These are phyloP conservation scores for Tetragnatha versicolor DNA, from an alignment of 1,140 invertebrate species.

Conservation along the genomic window DNA sequence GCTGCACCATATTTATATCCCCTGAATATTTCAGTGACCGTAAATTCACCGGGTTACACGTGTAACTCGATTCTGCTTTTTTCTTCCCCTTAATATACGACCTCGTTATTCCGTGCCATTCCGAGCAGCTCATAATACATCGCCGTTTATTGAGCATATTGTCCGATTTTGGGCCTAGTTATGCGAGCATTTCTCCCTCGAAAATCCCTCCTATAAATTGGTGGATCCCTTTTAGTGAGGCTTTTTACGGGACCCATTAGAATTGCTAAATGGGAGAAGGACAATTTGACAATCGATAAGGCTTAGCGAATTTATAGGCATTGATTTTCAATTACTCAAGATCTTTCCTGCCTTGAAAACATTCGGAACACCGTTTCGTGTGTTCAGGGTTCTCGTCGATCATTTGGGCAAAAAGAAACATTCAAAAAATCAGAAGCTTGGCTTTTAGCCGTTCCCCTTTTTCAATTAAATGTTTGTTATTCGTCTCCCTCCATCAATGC, in stretches of 20 bases:
- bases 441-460: too few relatives aligned
- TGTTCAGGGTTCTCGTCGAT: too few relatives aligned
- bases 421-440: too few relatives aligned
- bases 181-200: background rate
- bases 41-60: background rate
- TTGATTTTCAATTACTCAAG: too few relatives aligned
- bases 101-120: constrained; percentile 27
- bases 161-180: constrained; percentile 10
- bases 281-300: constrained; percentile 4
- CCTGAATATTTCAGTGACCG: constrained; percentile 28
- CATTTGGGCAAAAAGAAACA: too few relatives aligned
- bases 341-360: too few relatives aligned
- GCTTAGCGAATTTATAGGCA: background rate
- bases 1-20: background rate
- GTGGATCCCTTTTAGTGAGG: constrained; percentile 5
- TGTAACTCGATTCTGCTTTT: constrained; percentile 23
- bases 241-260: constrained; percentile 18
- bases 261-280: constrained; percentile 23
- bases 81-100: constrained; percentile 9
- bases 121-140: background rate
- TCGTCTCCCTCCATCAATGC: too few relatives aligned
- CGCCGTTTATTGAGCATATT: constrained; percentile 31
- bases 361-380: too few relatives aligned
- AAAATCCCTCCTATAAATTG: constrained; percentile 16
- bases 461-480: too few relatives aligned